Percentiles rank a stretch among this genome's conserved stretches.
Conservation (phyloP, 2,113 vertebrate species). For the Sphyrna mokarran region DNA sequence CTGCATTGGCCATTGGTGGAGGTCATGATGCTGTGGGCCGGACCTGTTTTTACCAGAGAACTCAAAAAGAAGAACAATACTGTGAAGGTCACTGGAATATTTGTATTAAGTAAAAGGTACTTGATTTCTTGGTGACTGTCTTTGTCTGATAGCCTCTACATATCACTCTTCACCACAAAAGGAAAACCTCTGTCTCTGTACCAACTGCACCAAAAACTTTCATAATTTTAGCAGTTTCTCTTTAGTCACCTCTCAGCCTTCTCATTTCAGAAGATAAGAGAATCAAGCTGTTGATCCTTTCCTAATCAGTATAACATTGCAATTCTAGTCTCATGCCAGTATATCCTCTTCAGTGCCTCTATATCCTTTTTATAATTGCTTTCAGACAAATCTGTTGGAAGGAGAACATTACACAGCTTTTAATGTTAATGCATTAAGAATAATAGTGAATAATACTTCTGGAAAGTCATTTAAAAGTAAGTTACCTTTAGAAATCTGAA, state of each 20-base stretch:
- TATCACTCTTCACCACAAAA: background rate
- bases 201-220: background rate
- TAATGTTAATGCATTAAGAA: background rate
- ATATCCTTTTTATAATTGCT: background rate
- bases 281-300: background rate
- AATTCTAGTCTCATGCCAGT: background rate
- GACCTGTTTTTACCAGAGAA: too few species aligned
- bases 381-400: background rate
- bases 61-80: too few species aligned
- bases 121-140: conserved; percentile 5
- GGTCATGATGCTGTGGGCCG: too few species aligned
- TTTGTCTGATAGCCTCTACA: background rate
- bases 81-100: background rate
- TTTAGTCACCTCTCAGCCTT: background rate
- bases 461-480: background rate
- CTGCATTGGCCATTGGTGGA: too few species aligned
- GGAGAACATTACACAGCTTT: background rate
- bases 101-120: background rate
- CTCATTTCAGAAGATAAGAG: background rate
- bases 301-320: background rate
- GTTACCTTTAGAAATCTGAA: conserved; percentile 42
- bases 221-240: background rate
- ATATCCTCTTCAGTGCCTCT: background rate
- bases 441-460: background rate
- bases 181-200: background rate